Percentiles rank a stretch among this genome's conserved stretches.
Evolutionary conservation across 1,140 invertebrate species (phyloP).

Genomic region (Neodiprion fabricii): DNA sequence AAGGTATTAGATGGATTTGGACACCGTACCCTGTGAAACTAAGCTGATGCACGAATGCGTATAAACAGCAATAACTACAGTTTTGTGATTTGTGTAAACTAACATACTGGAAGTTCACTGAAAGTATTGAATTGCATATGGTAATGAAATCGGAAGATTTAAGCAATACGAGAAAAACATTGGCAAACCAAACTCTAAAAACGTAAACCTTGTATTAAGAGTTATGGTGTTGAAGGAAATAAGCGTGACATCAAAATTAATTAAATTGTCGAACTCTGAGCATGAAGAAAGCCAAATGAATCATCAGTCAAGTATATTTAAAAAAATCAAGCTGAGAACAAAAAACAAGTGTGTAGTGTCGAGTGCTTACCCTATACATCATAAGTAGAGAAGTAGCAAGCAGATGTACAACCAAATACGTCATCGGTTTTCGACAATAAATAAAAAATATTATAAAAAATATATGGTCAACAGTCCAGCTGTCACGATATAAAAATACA

Average conservation of each 20-base stretch:
- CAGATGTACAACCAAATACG: constrained; percentile 52
- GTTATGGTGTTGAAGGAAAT: neutral
- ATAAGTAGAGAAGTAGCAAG: constrained; percentile 51
- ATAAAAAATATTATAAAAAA: constrained; percentile 11
- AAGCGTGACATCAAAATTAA: neutral
- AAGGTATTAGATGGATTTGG: too few relatives aligned
- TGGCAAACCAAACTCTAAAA: too few relatives aligned
- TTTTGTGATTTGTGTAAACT: too few relatives aligned
- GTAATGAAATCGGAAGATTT: too few relatives aligned
- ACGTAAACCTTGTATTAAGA: too few relatives aligned
- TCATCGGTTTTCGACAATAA: constrained; percentile 28
- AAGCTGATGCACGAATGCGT: too few relatives aligned
- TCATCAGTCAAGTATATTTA: neutral
- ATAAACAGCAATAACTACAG: too few relatives aligned
- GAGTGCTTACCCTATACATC: constrained; percentile 59
- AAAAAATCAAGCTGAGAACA: neutral
- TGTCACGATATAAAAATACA: neutral
- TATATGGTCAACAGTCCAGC: neutral
- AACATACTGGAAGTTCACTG: too few relatives aligned
- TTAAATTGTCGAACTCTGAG: neutral
- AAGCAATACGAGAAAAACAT: too few relatives aligned
- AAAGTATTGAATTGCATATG: too few relatives aligned
- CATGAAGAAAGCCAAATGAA: neutral
- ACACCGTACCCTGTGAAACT: too few relatives aligned
- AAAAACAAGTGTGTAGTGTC: constrained; percentile 44